phyloP scores from a whole-genome alignment of 1,140 invertebrate species.

The Diachasmimorpha longicaudata region DNA sequence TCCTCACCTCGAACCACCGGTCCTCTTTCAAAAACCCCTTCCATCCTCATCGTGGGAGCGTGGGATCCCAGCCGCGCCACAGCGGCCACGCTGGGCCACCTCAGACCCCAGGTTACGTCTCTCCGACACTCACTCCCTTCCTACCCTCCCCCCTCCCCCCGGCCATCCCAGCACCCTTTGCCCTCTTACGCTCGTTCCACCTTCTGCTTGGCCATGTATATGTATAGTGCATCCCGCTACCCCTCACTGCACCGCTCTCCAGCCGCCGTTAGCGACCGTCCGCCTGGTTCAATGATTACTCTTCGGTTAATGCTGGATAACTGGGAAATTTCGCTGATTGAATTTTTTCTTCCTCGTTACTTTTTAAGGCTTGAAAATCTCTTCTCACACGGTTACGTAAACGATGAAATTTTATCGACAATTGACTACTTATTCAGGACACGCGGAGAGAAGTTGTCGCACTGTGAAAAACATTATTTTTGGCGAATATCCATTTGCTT shows the following conservation, averaged over 20 bases:
- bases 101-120: constrained; percentile 53
- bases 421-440: too few relatives aligned
- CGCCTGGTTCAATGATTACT: background rate
- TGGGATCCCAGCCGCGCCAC: constrained; percentile 59
- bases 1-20: constrained; percentile 51
- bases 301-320: background rate
- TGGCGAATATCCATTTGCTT: too few relatives aligned
- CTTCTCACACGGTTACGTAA: too few relatives aligned
- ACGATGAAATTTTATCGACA: too few relatives aligned
- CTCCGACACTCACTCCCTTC: constrained; percentile 18
- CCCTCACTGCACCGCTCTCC: background rate
- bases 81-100: constrained; percentile 61
- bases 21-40: constrained; percentile 58
- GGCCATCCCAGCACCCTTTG: background rate
- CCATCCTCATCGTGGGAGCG: constrained; percentile 56
- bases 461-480: too few relatives aligned
- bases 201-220: background rate
- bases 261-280: background rate
- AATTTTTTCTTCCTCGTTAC: background rate
- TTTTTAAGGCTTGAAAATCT: background rate
- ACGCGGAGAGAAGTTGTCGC: too few relatives aligned
- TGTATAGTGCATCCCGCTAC: background rate
- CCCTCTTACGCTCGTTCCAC: background rate
- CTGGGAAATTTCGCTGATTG: background rate
- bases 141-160: background rate